Evolutionary conservation across 2,888 invertebrate species (phyloP).

Genomic region (Phasia obesa): DNA sequence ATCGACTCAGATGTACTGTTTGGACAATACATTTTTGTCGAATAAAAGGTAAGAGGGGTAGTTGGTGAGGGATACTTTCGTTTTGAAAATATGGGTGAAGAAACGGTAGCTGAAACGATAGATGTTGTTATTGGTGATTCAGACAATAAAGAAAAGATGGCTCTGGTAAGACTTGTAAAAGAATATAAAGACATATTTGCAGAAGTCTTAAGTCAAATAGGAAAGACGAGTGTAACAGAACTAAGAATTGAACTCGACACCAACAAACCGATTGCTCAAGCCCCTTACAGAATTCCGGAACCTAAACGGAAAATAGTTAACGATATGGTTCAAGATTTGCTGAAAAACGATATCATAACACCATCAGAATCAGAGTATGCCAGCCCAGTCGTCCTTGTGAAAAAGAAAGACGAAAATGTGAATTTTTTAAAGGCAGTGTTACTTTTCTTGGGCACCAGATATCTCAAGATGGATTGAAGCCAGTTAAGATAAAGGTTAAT

Average conservation of each 20-base stretch:
- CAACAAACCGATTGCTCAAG: conserved; percentile 29
- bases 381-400: conserved; percentile 46
- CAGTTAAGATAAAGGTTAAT: not conserved
- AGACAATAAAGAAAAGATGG: not conserved
- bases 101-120: too few relatives aligned
- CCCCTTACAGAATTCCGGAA: conserved; percentile 58
- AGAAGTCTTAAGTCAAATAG: conserved; percentile 23
- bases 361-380: conserved; percentile 63
- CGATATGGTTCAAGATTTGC: conserved; percentile 33
- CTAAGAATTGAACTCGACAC: conserved; percentile 46
- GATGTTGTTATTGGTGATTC: not conserved
- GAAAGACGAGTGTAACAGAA: conserved; percentile 45
- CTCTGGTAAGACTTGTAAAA: not conserved
- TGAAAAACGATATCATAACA: conserved; percentile 57
- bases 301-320: conserved; percentile 35
- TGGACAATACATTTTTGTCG: not conserved
- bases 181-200: conserved; percentile 31
- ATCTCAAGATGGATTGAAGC: conserved; percentile 42
- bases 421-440: not conserved
- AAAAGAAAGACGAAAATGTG: conserved; percentile 62
- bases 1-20: not conserved
- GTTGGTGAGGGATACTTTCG: too few relatives aligned
- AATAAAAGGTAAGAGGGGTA: not conserved
- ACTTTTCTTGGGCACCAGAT: conserved; percentile 48
- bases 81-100: too few relatives aligned